These are phyloP conservation scores for Pygocentrus nattereri DNA, from an alignment of 2,797 vertebrate species.

Conservation along the genomic window DNA sequence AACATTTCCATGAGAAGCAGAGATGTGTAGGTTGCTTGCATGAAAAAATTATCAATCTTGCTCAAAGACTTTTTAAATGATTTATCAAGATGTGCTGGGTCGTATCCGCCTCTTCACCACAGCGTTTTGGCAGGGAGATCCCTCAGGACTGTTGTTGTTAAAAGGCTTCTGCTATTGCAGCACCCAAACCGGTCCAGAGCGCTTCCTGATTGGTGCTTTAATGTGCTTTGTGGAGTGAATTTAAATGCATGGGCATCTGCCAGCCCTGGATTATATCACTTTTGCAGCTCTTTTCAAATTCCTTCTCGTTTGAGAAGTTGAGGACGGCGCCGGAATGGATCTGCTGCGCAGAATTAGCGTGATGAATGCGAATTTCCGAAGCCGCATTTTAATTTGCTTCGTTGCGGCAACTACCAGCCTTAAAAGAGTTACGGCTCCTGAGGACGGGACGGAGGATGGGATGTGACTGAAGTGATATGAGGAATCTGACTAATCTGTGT, in stretches of 20 bases:
- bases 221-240: conserved; percentile 11
- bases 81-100: too few relatives aligned
- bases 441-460: conserved; percentile 30
- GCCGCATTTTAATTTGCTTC: conserved; percentile 58
- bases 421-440: conserved; percentile 54
- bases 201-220: conserved; percentile 4
- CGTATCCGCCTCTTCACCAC: too few relatives aligned
- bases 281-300: conserved; percentile 1
- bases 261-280: conserved; percentile 8
- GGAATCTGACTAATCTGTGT: conserved; percentile 57
- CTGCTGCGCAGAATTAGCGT: conserved; percentile 38
- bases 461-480: conserved; percentile 55
- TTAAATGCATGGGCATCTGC: conserved; percentile 28
- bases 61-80: too few relatives aligned
- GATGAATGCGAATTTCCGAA: conserved; percentile 52
- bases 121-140: not conserved
- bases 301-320: not conserved
- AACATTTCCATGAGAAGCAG: too few relatives aligned
- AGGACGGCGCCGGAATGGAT: conserved; percentile 11
- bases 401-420: conserved; percentile 41
- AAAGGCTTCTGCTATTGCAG: not conserved
- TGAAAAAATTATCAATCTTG: too few relatives aligned
- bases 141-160: not conserved
- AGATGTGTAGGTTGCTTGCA: too few relatives aligned
- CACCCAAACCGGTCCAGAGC: not conserved